Evolutionary conservation across 2,797 vertebrate species (phyloP).

Genomic region (Sphenopsis melanotis): DNA sequence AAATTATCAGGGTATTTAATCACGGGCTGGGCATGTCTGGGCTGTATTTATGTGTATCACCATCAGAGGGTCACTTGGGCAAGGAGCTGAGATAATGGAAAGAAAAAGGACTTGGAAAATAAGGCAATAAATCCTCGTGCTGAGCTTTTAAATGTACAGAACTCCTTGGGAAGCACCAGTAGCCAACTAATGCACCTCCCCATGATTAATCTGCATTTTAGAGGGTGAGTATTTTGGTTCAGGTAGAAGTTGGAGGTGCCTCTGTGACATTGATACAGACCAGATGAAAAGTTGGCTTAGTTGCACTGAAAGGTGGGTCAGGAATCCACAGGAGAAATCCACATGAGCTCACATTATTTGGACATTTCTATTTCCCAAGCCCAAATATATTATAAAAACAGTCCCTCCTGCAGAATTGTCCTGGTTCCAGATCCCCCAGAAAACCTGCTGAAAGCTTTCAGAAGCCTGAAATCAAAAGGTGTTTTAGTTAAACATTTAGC

Average conservation of each 20-base stretch:
- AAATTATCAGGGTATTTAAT: constrained; percentile 63
- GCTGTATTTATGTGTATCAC: constrained; percentile 57
- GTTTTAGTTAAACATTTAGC: neutral
- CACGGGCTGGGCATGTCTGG: constrained; percentile 37
- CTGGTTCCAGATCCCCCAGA: constrained; percentile 14
- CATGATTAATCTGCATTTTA: neutral
- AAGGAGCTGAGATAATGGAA: constrained; percentile 28
- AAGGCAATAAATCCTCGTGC: neutral
- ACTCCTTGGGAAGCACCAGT: constrained; percentile 2
- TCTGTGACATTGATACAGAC: neutral
- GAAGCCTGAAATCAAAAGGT: neutral
- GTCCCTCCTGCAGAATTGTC: constrained; percentile 10
- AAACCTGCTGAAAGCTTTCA: neutral
- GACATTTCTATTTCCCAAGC: neutral
- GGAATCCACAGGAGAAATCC: constrained; percentile 21
- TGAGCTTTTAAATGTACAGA: neutral
- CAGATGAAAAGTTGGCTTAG: constrained; percentile 12
- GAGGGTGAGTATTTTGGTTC: neutral
- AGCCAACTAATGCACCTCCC: neutral
- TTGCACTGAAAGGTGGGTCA: neutral
- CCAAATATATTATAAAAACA: constrained; percentile 5
- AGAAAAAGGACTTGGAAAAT: neutral
- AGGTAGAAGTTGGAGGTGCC: neutral
- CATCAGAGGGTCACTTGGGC: constrained; percentile 17
- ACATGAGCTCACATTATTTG: neutral